phyloP scores from a whole-genome alignment of 1,140 invertebrate genomes.

The Drosophila mojavensis region DNA sequence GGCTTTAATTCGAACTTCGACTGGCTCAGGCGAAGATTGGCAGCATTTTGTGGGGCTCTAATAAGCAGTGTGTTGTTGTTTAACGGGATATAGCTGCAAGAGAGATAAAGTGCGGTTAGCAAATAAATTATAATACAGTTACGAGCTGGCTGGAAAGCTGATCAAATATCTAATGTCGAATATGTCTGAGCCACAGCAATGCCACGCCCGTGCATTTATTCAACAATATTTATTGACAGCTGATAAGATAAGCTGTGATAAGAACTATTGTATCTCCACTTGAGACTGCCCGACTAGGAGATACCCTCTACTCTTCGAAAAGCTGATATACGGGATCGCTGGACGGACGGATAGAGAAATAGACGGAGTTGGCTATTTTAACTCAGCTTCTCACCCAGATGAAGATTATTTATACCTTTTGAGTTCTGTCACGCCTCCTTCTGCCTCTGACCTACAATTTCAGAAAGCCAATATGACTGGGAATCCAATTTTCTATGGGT shows the following conservation, averaged over 20 bases:
- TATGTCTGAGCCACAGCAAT: not conserved
- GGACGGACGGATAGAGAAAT: no score
- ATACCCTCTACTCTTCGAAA: no score
- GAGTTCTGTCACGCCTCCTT: no score
- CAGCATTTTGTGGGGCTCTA: constrained; percentile 70
- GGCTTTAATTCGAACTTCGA: constrained; percentile 47
- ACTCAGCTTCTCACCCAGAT: no score
- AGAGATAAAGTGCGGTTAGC: constrained; percentile 25
- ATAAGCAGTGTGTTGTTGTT: constrained; percentile 19
- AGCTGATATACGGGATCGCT: no score
- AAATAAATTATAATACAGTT: constrained; percentile 36
- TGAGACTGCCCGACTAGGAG: no score
- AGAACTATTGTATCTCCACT: no score
- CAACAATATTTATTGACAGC: constrained; percentile 64
- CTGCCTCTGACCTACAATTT: no score
- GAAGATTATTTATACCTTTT: no score
- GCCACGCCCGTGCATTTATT: constrained; percentile 36
- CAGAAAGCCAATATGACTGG: no score
- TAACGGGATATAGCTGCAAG: constrained; percentile 55
- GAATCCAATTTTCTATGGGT: no score
- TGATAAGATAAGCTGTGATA: constrained; percentile 58
- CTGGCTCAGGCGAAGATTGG: constrained; percentile 70
- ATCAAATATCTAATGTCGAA: constrained; percentile 31
- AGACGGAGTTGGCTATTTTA: no score
- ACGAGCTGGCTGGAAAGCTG: constrained; percentile 42